Evolutionary conservation across 1,140 invertebrate species (phyloP), one percentile per base, ranked within the genome.

Genomic region (Pachypeltis micranthus): DNA sequence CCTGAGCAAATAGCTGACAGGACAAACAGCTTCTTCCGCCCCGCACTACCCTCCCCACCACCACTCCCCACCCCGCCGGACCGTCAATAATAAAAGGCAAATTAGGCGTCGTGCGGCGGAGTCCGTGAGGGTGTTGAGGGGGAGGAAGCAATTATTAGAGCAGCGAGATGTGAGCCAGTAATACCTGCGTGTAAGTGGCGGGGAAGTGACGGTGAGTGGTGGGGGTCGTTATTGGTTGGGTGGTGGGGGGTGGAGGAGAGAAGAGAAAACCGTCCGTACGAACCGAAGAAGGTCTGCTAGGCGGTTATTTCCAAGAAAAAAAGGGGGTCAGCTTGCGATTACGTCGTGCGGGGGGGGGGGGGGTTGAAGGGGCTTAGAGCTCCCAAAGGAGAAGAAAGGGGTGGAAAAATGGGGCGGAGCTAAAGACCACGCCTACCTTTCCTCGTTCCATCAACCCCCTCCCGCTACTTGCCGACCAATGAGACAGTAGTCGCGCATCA

Each of bases 91-190:
- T 51, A 51, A 51, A 51, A 51, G 47, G 47, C 47, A 51, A 51
- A 51, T 51, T 51, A 51, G 47, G 12, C 12, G 47, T 51, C 23
- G 47, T 51, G n/a, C n/a, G n/a, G n/a, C n/a, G n/a, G n/a, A n/a
- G n/a, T n/a, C n/a, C n/a, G n/a, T n/a, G n/a, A n/a, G n/a, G n/a
- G n/a, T 51, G 47, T 51, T 21, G 10, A n/a, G n/a, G n/a, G n/a
- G 47, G n/a, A 4, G 47, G 21, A 51, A 21, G 47, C 47, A 51
- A 51, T 51, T 51, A 51, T n/a, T n/a, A n/a, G n/a, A n/a, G n/a
- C 12, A 21, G 47, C 7, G 21, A 51, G 47, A 51, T 51, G 47
- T 21, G 47, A 51, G 47, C 47, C 47, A 21, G 47, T 51, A 51
- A 51, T 51, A 51, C 47, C 47, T 51, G 10, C 47, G 21, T 16